Evolutionary conservation across 2,113 vertebrate species (phyloP).

Genomic region (Grantiella picta): DNA sequence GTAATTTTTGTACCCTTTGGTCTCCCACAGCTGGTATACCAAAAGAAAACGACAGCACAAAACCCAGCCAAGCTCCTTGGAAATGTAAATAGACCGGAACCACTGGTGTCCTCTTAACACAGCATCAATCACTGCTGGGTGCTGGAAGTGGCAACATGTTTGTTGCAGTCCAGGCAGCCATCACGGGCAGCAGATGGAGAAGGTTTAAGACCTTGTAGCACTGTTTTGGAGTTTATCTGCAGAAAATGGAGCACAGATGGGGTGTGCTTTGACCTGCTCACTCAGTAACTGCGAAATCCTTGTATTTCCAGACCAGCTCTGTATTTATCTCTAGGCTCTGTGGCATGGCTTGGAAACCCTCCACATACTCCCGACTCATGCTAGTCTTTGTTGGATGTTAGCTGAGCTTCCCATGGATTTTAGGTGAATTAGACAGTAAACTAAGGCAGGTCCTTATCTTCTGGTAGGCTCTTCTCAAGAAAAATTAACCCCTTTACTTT

Average conservation of each 20-base stretch:
- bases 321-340: not conserved
- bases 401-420: not conserved
- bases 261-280: not conserved
- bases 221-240: not conserved
- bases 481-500: not conserved
- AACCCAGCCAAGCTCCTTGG: slow-evolving; percentile 42
- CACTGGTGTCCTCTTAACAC: slow-evolving; percentile 29
- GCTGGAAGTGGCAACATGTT: not conserved
- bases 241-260: slow-evolving; percentile 18
- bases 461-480: not conserved
- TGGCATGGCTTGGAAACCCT: not conserved
- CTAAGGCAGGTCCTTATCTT: not conserved
- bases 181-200: not conserved
- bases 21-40: slow-evolving; percentile 43
- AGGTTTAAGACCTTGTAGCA: not conserved
- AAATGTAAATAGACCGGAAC: slow-evolving; percentile 59
- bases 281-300: not conserved
- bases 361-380: rapidly evolving
- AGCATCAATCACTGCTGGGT: slow-evolving; percentile 12
- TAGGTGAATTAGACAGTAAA: not conserved
- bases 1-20: slow-evolving; percentile 52
- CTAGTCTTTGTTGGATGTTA: not conserved
- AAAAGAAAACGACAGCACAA: slow-evolving; percentile 30
- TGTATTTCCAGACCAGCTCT: not conserved
- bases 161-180: not conserved